Base-by-base conservation (phyloP, 2,797 vertebrate genomes). In the Gila robusta region DNA sequence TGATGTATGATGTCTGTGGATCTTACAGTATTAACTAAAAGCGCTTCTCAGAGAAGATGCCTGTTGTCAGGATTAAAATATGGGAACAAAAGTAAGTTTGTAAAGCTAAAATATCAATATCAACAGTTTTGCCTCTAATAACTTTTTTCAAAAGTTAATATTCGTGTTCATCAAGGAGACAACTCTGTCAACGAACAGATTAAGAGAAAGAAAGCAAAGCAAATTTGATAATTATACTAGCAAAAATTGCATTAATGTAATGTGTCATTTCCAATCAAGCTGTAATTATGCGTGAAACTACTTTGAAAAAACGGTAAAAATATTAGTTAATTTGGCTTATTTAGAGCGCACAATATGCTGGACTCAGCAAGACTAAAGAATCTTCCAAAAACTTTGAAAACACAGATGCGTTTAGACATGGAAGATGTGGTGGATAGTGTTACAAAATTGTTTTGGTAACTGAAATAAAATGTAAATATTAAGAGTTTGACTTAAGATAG, bases 1-100 rank as follows among this genome's bases (percentile, higher is more conserved):
- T 66, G 70, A 64, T 64, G 70, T 6, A 64, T 74, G 28, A 74
- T 83, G 59, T 52, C 72, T 49, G 14, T n/a, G 23, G 23, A 52
- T 54, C 19, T 76, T 21, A 66, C 21, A 19, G 59, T 52, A 76
- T 67, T 67, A 66, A 74, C 28, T 62, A 17, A 49, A 49, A 52
- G 44, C 12, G 23, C 21, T 54, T 66, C 28, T 37, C 32, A 66
- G 44, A 66, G 44, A 84, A 49, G 32, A 67, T 28, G 72, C 59
- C 28, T 37, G 23, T 7, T 21, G 44, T 67, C 16, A 37, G 59
- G 44, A 37, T 62, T 82, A 14, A 82, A 82, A 64, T 62, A 41
- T 82, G 23, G 80, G 23, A 47, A 66, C 17, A 17, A 79, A 32
- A 64, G 16, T 3, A 2, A 28, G 54, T 73, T 12, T 47, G 12